Conservation (phyloP, 30 jellyfish, hydroid and myxozoan genomes). For the Haliclystus octoradiatus region DNA sequence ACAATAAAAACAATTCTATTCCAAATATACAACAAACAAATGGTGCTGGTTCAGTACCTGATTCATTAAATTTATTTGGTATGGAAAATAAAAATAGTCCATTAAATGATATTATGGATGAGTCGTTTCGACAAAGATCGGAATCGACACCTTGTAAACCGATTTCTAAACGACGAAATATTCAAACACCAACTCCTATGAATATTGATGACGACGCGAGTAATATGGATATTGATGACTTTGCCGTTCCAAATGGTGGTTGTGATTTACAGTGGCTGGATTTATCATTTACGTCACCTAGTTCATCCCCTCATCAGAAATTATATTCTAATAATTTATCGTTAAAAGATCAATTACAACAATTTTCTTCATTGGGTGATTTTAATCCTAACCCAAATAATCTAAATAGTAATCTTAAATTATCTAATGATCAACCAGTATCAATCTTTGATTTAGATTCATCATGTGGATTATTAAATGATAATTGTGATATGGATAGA, state of each 20-base stretch:
- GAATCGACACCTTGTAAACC: background rate
- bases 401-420: background rate
- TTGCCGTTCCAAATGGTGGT: slow-evolving; percentile 2
- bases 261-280: slow-evolving; percentile 45
- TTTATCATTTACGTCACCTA: background rate
- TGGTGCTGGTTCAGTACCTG: slow-evolving; percentile 41
- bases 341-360: background rate
- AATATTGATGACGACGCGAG: slow-evolving; percentile 19
- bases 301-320: background rate
- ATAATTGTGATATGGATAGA: background rate
- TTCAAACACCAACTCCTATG: slow-evolving; percentile 14
- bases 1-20: slow-evolving; percentile 1
- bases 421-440: background rate
- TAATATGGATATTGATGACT: slow-evolving; percentile 33
- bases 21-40: slow-evolving; percentile 4
- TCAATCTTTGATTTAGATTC: background rate
- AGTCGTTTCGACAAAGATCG: background rate
- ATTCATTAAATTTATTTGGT: slow-evolving; percentile 29
- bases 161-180: background rate
- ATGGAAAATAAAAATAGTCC: slow-evolving; percentile 1
- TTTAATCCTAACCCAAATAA: background rate
- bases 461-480: background rate
- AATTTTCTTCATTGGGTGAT: background rate
- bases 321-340: background rate
- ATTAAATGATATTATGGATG: background rate